Evolutionary conservation across 2,888 invertebrate species (phyloP), one percentile per base, ranked within the genome.

Genomic region (Hydrotaea diabolus): DNA sequence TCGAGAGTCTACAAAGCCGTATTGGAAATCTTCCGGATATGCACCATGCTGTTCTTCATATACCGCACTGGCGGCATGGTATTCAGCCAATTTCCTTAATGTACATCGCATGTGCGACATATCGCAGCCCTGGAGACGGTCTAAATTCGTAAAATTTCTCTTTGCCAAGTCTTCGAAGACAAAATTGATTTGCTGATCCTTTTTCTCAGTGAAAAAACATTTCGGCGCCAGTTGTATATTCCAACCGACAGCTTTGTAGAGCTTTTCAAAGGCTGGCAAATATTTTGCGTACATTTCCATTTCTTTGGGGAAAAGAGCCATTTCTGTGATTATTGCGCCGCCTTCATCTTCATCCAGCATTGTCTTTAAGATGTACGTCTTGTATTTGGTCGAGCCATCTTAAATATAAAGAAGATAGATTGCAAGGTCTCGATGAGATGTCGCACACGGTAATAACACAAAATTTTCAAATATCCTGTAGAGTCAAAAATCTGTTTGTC

Each of bases 51-150:
- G 83, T 4, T 90, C 89, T 2, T 87, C 87, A 77, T 89, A 89
- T 5, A 90, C 90, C 0, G 89, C 89, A 17, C 90, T 89, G 0
- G 89, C 91, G 2, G 92, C 92, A 89, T 92, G 92, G 31, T 89
- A 89, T 72, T 92, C 89, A 0, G 92, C 92, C 53, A 92, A 71
- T 9, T 89, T 89, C 7, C 82, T 83, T 2, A 92, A 55, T 0
- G 87, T 84, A 2, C 85, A 66, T 13, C 87, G 84, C 86, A 91
- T 90, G 13, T 92, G 91, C 0, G 55, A 73, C 86, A 90, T 86
- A 74, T 91, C 89, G 8, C 91, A 85, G 0, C 92, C 92, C 2
- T 88, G 86, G 0, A 87, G 84, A 0, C 92, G 91, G 80, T 91
- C 88, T 13, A 88, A 74, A 64, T 90, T 92, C 9, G 62, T 72